Evolutionary conservation across 2,113 vertebrate species (phyloP).

Genomic region (Spea bombifrons): DNA sequence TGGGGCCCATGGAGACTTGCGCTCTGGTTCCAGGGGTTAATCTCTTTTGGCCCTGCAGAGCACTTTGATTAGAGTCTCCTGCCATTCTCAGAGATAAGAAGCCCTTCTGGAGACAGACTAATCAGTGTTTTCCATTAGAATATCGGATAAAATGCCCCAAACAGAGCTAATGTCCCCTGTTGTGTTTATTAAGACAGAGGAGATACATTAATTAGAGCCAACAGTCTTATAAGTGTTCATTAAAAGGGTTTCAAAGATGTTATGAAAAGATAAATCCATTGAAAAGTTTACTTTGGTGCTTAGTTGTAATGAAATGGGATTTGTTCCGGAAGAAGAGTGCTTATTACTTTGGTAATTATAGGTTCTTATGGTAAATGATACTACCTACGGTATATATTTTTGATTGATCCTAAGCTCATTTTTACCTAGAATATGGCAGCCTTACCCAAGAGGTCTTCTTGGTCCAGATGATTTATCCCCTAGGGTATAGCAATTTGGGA

Average conservation of each 20-base stretch:
- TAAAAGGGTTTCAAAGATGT: neutral
- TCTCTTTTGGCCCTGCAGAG: slow-evolving; percentile 56
- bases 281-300: too few species aligned
- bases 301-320: too few species aligned
- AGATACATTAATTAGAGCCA: slow-evolving; percentile 7
- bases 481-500: too few species aligned
- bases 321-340: too few species aligned
- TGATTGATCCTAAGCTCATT: too few species aligned
- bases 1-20: slow-evolving; percentile 58
- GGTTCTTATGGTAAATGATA: too few species aligned
- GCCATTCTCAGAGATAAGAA: slow-evolving; percentile 61
- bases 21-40: slow-evolving; percentile 60
- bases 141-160: slow-evolving; percentile 34
- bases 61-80: slow-evolving; percentile 71
- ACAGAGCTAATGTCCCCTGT: slow-evolving; percentile 22
- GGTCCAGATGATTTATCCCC: too few species aligned
- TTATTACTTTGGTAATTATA: too few species aligned
- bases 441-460: too few species aligned
- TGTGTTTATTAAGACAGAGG: neutral
- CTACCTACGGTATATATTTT: too few species aligned
- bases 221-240: neutral
- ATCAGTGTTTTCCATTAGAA: slow-evolving; percentile 38
- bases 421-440: too few species aligned
- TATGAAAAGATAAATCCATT: too few species aligned
- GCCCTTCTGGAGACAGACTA: slow-evolving; percentile 29